Evolutionary conservation across 1,140 invertebrate genomes (phyloP).

Genomic region (Capitella teleta): DNA sequence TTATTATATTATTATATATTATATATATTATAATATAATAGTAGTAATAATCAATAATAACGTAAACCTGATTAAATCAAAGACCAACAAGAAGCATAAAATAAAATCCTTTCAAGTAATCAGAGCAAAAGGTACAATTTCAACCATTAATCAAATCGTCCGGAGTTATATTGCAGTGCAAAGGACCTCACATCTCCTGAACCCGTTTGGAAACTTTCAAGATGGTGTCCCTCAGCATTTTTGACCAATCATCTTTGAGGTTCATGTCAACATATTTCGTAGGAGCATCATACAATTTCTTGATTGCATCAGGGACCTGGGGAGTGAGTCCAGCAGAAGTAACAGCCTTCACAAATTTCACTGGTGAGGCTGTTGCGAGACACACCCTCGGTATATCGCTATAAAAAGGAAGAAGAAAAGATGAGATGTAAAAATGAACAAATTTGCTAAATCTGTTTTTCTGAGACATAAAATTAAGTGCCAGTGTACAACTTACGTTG

Average conservation of each 20-base stretch:
- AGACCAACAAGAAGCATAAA: too few relatives aligned
- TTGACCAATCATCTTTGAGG: constrained; percentile 33
- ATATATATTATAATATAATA: too few relatives aligned
- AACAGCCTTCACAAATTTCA: constrained; percentile 42
- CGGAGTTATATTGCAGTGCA: too few relatives aligned
- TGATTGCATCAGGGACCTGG: constrained; percentile 8
- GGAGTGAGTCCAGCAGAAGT: constrained; percentile 25
- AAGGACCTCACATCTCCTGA: too few relatives aligned
- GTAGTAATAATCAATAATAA: too few relatives aligned
- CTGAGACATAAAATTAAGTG: background rate
- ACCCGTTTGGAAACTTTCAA: too few relatives aligned
- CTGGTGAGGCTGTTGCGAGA: constrained; percentile 43
- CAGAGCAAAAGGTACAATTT: too few relatives aligned
- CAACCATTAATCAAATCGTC: too few relatives aligned
- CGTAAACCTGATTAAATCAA: too few relatives aligned
- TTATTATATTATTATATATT: too few relatives aligned
- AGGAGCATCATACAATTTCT: constrained; percentile 18
- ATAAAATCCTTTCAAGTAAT: too few relatives aligned
- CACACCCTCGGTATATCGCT: constrained; percentile 18
- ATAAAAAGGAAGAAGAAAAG: background rate
- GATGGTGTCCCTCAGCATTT: constrained; percentile 25
- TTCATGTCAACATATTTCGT: constrained; percentile 27
- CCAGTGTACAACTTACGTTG: constrained; percentile 4
- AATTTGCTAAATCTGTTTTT: background rate
- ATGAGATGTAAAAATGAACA: background rate